A percentile compares a stretch with the other conserved stretches of the same genome.
phyloP scores from a whole-genome alignment of 2,888 invertebrate genomes.

The Diarsia brunnea region DNA sequence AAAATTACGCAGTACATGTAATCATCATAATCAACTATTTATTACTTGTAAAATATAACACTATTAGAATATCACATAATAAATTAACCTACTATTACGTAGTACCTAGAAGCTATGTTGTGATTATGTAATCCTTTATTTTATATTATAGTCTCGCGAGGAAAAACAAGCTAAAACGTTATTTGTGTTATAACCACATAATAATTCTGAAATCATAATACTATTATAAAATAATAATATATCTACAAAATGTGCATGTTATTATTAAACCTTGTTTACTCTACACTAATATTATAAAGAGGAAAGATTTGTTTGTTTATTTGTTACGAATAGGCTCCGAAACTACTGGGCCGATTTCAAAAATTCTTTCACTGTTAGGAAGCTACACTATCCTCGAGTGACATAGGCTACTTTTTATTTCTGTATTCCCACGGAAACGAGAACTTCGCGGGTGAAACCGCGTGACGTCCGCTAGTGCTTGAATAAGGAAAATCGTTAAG shows the following conservation, averaged over 20 bases:
- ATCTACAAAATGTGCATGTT: neutral
- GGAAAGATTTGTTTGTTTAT: too few relatives aligned
- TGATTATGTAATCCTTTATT: constrained; percentile 19
- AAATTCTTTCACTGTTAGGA: too few relatives aligned
- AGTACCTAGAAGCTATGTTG: neutral
- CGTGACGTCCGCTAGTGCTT: too few relatives aligned
- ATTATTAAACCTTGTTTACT: constrained; percentile 8
- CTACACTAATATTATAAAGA: too few relatives aligned
- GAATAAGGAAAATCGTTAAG: constrained; percentile 34
- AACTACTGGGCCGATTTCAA: too few relatives aligned
- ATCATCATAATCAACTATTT: neutral
- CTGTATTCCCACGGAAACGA: too few relatives aligned
- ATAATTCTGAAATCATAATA: constrained; percentile 23
- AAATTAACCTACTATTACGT: neutral
- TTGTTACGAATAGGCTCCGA: too few relatives aligned
- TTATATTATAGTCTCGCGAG: neutral
- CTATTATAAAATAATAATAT: neutral
- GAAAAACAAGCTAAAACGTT: constrained; percentile 31
- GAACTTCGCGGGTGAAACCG: too few relatives aligned
- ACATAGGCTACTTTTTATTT: too few relatives aligned
- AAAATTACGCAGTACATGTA: neutral
- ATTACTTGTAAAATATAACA: neutral
- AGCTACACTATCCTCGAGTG: too few relatives aligned
- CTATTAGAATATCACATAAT: neutral
- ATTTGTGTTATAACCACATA: neutral